Evolutionary conservation across 2,888 invertebrate genomes (phyloP).

Genomic region (Harpalus rubripes): DNA sequence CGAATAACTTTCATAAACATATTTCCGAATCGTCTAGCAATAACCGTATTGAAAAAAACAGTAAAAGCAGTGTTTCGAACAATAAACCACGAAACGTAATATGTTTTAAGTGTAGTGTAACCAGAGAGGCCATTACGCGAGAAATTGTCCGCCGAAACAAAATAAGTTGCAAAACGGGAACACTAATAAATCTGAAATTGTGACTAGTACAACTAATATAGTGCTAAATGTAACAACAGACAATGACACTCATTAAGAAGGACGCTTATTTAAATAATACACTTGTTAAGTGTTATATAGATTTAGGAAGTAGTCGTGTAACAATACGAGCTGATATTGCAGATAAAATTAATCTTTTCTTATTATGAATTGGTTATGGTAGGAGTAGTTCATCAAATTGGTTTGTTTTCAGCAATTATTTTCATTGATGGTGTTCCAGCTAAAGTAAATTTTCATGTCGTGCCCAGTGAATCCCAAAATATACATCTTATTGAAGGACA

Average conservation of each 20-base stretch:
- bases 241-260: constrained; percentile 57
- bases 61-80: neutral
- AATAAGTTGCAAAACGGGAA: neutral
- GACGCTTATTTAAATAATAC: constrained; percentile 40
- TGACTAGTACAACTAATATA: neutral
- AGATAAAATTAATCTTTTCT: too few species aligned
- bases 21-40: neutral
- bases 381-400: too few species aligned
- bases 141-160: neutral
- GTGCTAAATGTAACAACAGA: neutral
- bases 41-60: neutral
- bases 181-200: too few species aligned
- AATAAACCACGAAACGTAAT: too few species aligned
- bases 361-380: constrained; percentile 21
- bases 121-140: neutral
- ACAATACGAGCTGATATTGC: too few species aligned
- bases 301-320: neutral
- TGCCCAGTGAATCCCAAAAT: too few species aligned
- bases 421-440: too few species aligned
- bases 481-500: constrained; percentile 65
- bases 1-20: too few species aligned
- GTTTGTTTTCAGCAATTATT: too few species aligned
- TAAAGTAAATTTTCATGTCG: too few species aligned
- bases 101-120: too few species aligned
- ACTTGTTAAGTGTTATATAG: too few species aligned